Evolutionary conservation across 2,113 vertebrate species (phyloP).

Genomic region (Vulpes vulpes): DNA sequence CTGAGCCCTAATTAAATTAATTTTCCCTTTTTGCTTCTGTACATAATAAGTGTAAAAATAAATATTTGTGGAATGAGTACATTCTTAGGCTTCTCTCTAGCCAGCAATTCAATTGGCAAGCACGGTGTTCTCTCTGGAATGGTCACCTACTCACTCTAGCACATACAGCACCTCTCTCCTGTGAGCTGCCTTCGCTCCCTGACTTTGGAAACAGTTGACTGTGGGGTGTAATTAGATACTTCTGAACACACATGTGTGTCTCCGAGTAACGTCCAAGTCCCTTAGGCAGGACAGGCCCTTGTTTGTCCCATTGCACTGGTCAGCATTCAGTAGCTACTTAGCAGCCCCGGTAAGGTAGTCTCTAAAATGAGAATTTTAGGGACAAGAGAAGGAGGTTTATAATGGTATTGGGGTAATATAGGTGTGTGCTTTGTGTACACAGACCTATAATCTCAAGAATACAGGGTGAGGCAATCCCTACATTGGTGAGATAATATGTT

Average conservation of each 20-base stretch:
- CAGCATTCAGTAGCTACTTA: neutral
- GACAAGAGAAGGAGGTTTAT: neutral
- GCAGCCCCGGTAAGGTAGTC: neutral
- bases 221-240: neutral
- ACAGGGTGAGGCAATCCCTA: neutral
- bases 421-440: neutral
- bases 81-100: slow-evolving; percentile 9
- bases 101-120: neutral
- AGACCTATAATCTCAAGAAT: neutral
- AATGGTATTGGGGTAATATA: neutral
- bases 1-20: slow-evolving; percentile 51
- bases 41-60: slow-evolving; percentile 49
- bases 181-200: neutral
- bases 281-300: neutral
- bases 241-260: neutral
- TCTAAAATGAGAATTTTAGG: neutral
- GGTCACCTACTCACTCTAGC: neutral
- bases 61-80: slow-evolving; percentile 43
- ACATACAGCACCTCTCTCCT: neutral
- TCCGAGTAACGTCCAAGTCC: neutral
- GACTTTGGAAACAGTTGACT: neutral
- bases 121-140: neutral
- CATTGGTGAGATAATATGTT: neutral
- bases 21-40: slow-evolving; percentile 40
- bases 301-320: neutral